These are phyloP conservation scores for Rhinoraja longicauda DNA, from an alignment of 2,797 vertebrate species.

Conservation along the genomic window DNA sequence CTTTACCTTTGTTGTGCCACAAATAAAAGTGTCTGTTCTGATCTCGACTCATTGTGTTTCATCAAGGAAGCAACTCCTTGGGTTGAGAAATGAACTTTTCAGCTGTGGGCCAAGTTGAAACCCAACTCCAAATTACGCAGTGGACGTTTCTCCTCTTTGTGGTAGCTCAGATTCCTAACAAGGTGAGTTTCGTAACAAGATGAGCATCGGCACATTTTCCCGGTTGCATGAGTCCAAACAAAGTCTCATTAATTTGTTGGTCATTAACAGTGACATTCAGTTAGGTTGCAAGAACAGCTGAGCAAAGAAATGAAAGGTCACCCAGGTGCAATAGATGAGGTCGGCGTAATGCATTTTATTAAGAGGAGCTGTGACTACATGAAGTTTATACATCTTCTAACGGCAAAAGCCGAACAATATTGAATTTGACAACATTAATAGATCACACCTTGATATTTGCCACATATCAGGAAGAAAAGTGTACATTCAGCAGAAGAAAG, in stretches of 20 bases:
- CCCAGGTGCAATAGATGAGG: neutral
- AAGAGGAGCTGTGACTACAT: neutral
- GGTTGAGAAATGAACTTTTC: neutral
- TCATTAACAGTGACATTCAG: neutral
- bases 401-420: neutral
- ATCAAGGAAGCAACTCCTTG: neutral
- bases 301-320: neutral
- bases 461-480: neutral
- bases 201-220: neutral
- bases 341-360: neutral
- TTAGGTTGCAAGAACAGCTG: neutral
- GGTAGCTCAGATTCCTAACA: no score
- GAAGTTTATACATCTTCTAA: neutral
- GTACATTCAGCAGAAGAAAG: conserved; percentile 1
- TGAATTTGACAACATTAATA: neutral
- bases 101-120: neutral
- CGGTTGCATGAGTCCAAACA: neutral
- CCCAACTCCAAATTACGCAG: neutral
- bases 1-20: neutral
- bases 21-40: neutral
- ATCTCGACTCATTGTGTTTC: neutral
- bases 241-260: conserved; percentile 12
- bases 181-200: neutral
- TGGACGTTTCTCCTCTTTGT: neutral
- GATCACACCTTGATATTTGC: neutral